A percentile compares a stretch with the other conserved stretches of the same genome.
These are phyloP conservation scores for Nomada hirtipes DNA, from an alignment of 2,888 invertebrate genomes.

Conservation along the genomic window DNA sequence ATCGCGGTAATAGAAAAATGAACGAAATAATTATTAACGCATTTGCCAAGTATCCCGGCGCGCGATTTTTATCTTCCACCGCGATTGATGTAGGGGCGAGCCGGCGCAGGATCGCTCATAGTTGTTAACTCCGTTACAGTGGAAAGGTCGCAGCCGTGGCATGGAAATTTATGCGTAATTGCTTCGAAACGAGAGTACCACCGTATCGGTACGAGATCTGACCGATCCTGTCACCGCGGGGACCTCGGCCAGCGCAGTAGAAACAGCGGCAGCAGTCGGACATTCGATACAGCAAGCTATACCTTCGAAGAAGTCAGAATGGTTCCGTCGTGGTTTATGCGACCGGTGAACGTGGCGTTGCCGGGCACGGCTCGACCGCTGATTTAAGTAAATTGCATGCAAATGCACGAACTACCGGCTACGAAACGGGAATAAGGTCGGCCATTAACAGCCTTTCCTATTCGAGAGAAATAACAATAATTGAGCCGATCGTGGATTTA, in stretches of 20 bases:
- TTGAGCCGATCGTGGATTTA: slow-evolving; percentile 63
- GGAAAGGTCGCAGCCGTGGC: slow-evolving; percentile 57
- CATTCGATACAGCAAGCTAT: slow-evolving; percentile 63
- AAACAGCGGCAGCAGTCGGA: slow-evolving; percentile 39
- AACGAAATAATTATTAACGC: slow-evolving; percentile 35
- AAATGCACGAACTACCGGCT: slow-evolving; percentile 71
- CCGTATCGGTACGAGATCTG: slow-evolving; percentile 66
- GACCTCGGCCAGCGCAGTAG: slow-evolving; percentile 33
- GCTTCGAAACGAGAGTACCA: slow-evolving; percentile 65
- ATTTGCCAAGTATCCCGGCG: not conserved
- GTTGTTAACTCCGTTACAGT: slow-evolving; percentile 47
- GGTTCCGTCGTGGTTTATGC: slow-evolving; percentile 66
- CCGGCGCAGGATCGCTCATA: slow-evolving; percentile 34
- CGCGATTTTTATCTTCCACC: slow-evolving; percentile 25
- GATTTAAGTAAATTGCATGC: slow-evolving; percentile 76
- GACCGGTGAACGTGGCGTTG: slow-evolving; percentile 64
- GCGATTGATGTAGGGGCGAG: slow-evolving; percentile 17
- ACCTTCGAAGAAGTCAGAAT: slow-evolving; percentile 62
- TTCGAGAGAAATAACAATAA: slow-evolving; percentile 71
- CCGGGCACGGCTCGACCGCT: slow-evolving; percentile 62
- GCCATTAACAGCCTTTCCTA: slow-evolving; percentile 68
- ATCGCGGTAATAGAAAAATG: not conserved
- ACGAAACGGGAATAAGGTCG: slow-evolving; percentile 67
- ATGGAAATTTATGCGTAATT: slow-evolving; percentile 66
- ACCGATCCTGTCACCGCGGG: slow-evolving; percentile 67